Conservation (phyloP, 2,797 vertebrate species). For the Neosalanx taihuensis region DNA sequence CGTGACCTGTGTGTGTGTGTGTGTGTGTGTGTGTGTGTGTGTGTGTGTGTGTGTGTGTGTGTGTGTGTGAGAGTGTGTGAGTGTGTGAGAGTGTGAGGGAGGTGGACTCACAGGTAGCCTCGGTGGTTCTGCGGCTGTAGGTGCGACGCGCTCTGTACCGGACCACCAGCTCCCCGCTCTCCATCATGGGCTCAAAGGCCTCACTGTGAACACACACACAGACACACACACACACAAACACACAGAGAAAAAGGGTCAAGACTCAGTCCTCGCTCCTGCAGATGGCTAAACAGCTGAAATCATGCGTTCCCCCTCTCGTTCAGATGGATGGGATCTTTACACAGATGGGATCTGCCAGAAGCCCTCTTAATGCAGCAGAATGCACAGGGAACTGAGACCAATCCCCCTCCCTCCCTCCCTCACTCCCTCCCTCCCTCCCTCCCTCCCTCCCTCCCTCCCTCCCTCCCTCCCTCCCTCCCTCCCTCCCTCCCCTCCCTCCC, state of each 20-base stretch:
- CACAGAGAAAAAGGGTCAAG: slow-evolving; percentile 19
- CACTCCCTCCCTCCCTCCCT: slow-evolving; percentile 34
- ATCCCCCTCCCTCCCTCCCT: slow-evolving; percentile 37
- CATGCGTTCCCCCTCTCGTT: slow-evolving; percentile 1
- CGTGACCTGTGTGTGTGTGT: too few species aligned
- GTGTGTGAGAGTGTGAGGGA: background rate
- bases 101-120: slow-evolving; percentile 83
- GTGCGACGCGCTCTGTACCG: slow-evolving; percentile 85
- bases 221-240: slow-evolving; percentile 19
- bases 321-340: background rate
- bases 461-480: slow-evolving; percentile 41
- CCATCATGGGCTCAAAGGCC: slow-evolving; percentile 86
- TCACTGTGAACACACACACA: slow-evolving; percentile 67
- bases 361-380: slow-evolving; percentile 23
- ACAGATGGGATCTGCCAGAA: slow-evolving; percentile 27
- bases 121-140: slow-evolving; percentile 87
- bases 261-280: background rate
- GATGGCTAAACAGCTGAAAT: background rate
- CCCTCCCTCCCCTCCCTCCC: slow-evolving; percentile 43
- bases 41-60: too few species aligned
- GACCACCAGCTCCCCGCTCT: slow-evolving; percentile 87
- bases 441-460: slow-evolving; percentile 43
- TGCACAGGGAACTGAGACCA: slow-evolving; percentile 27
- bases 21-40: too few species aligned
- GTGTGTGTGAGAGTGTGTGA: too few species aligned